These are phyloP conservation scores for Leptinotarsa texana DNA, from an alignment of 1,140 invertebrate species.

Conservation along the genomic window DNA sequence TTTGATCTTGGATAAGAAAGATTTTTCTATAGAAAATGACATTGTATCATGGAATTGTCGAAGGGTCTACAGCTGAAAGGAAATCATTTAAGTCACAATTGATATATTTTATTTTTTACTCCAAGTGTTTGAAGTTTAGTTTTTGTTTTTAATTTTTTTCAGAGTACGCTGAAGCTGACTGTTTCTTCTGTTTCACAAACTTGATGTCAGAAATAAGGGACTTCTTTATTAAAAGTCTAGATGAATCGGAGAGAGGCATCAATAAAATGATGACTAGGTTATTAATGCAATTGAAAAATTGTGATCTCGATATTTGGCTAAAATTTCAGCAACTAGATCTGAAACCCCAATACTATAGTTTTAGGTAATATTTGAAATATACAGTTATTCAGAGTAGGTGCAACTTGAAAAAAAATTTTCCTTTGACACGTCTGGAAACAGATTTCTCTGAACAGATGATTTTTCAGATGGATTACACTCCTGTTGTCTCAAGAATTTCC, in stretches of 20 bases:
- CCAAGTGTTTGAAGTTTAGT: neutral
- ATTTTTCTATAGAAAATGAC: no score
- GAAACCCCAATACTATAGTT: conserved; percentile 94
- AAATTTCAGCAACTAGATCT: conserved; percentile 81
- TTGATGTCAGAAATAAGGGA: conserved; percentile 96
- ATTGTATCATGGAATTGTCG: no score
- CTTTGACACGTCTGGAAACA: no score
- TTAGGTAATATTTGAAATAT: conserved; percentile 63
- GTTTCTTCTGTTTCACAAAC: conserved; percentile 97
- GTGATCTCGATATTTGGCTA: conserved; percentile 78
- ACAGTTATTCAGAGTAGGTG: no score
- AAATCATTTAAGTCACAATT: no score
- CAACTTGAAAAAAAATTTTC: neutral
- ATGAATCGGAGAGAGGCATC: conserved; percentile 89
- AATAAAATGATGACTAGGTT: conserved; percentile 83
- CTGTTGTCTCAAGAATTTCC: conserved; percentile 97
- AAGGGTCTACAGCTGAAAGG: no score
- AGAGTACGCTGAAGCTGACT: conserved; percentile 95
- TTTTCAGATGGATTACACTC: conserved; percentile 90
- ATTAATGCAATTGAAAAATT: conserved; percentile 72
- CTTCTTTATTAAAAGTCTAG: conserved; percentile 95
- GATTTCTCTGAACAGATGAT: neutral
- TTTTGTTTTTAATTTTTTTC: conserved; percentile 49
- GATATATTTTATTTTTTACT: no score
- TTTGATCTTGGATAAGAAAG: no score